Conservation (phyloP, 2,797 vertebrate genomes). For the Gallirallus australis region DNA sequence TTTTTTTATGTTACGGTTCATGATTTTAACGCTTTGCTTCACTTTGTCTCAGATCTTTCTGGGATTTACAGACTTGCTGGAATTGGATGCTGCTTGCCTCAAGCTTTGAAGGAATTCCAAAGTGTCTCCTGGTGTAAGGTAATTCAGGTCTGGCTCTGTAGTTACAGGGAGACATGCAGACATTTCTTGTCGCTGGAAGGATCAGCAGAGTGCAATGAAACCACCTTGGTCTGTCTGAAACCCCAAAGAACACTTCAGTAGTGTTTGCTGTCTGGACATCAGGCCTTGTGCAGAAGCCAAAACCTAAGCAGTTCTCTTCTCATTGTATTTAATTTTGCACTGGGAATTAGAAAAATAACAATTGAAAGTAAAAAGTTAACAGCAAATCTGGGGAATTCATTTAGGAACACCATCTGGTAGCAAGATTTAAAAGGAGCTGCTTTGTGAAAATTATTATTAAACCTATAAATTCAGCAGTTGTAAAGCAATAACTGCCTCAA, state of each 20-base stretch:
- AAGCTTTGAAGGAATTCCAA: neutral
- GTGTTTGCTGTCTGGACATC: neutral
- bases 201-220: neutral
- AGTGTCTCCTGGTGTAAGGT: neutral
- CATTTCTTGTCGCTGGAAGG: neutral
- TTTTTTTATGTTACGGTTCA: neutral
- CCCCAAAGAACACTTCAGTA: neutral
- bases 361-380: neutral
- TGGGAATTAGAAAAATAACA: neutral
- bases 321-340: neutral
- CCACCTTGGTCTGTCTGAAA: neutral
- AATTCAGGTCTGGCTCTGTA: neutral
- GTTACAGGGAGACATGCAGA: neutral
- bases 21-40: neutral
- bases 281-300: neutral
- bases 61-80: neutral
- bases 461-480: neutral
- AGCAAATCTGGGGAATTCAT: neutral
- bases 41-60: neutral
- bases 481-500: neutral
- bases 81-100: neutral
- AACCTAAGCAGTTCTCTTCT: neutral
- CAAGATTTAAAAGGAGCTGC: neutral
- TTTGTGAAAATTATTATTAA: neutral
- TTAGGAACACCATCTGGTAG: neutral